Percentiles rank a stretch among this genome's conserved stretches.
phyloP scores from a whole-genome alignment of 2,888 invertebrate genomes.

The Bellardia pandia region DNA sequence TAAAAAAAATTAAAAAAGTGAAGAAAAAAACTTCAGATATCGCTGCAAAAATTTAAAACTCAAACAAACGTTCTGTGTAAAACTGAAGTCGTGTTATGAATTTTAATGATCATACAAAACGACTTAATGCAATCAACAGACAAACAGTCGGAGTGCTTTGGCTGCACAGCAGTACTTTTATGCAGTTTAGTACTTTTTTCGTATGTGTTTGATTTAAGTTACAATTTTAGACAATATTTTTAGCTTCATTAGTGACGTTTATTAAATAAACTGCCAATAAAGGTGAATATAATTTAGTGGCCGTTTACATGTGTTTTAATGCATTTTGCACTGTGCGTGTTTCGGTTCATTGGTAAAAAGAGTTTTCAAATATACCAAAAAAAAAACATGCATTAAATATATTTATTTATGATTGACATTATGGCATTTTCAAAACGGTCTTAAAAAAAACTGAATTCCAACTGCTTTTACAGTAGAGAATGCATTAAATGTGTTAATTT shows the following conservation, averaged over 20 bases:
- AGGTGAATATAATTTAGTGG: conserved; percentile 67
- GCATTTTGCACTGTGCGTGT: conserved; percentile 47
- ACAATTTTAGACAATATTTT: conserved; percentile 65
- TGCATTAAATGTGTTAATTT: conserved; percentile 44
- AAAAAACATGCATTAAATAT: conserved; percentile 11
- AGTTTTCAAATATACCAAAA: not conserved
- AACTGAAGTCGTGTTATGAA: conserved; percentile 69
- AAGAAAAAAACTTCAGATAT: conserved; percentile 11
- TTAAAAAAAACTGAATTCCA: conserved; percentile 48
- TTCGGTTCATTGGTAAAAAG: conserved; percentile 30
- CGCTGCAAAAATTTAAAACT: conserved; percentile 29
- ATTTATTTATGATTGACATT: conserved; percentile 65
- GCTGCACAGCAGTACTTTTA: conserved; percentile 26
- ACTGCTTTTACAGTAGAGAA: conserved; percentile 60
- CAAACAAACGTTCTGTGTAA: conserved; percentile 50
- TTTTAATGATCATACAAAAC: conserved; percentile 70
- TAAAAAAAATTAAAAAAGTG: not conserved
- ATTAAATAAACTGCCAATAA: conserved; percentile 69
- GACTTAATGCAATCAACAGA: conserved; percentile 71
- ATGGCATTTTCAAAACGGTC: conserved; percentile 27
- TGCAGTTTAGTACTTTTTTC: conserved; percentile 39
- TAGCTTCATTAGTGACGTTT: conserved; percentile 72
- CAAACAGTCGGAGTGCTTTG: conserved; percentile 32
- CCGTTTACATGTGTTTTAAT: conserved; percentile 65
- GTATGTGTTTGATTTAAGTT: conserved; percentile 24